Conservation (phyloP, 2,113 vertebrate species). For the Phoenicopterus ruber region DNA sequence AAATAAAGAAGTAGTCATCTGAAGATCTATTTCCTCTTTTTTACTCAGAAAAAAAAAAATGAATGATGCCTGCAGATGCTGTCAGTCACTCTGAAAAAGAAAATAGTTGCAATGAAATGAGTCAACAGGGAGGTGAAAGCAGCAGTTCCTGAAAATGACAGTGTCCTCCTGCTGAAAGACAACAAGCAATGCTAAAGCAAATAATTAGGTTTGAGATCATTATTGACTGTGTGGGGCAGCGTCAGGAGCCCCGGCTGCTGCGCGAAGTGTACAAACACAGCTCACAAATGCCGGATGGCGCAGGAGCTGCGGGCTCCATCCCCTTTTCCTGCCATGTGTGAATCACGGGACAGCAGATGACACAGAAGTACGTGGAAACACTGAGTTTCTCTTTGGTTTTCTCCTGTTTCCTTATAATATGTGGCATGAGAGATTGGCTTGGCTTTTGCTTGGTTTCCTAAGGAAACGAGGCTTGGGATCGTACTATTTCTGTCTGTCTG, state of each 20-base stretch:
- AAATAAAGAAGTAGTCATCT: not conserved
- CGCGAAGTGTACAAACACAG: not conserved
- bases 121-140: not conserved
- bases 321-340: not conserved
- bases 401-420: not conserved
- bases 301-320: not conserved
- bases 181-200: not conserved
- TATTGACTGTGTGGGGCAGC: not conserved
- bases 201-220: not conserved
- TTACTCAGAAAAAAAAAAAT: not conserved
- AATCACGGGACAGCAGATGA: not conserved
- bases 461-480: not conserved
- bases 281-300: accelerated
- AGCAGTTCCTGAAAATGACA: not conserved
- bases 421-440: not conserved
- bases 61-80: not conserved
- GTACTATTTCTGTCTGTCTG: not conserved
- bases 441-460: not conserved
- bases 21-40: not conserved
- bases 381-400: not conserved
- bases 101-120: not conserved
- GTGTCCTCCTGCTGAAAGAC: not conserved
- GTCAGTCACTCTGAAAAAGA: not conserved
- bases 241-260: not conserved
- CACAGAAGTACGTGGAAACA: not conserved